phyloP scores from a whole-genome alignment of 2,113 vertebrate species.

The Hoplias malabaricus region DNA sequence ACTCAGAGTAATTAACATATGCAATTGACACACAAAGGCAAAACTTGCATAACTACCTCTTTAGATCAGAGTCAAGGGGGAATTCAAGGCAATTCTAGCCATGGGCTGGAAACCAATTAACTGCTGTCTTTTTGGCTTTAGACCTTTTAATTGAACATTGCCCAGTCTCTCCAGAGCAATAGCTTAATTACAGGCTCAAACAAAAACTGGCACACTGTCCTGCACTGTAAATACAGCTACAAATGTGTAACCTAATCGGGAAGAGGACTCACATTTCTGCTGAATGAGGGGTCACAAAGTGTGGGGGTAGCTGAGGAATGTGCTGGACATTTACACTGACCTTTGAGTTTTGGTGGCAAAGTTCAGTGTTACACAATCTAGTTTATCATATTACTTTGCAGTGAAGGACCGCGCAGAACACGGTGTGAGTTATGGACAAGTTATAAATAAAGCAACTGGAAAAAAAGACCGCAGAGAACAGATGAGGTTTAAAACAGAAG shows the following conservation, averaged over 20 bases:
- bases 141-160: no score
- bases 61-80: not conserved
- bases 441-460: not conserved
- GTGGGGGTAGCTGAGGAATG: not conserved
- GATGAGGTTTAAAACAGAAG: not conserved
- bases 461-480: not conserved
- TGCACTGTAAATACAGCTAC: not conserved
- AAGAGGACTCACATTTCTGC: not conserved
- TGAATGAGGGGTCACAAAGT: not conserved
- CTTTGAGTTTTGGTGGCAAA: not conserved
- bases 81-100: not conserved
- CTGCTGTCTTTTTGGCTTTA: no score
- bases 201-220: not conserved
- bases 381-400: not conserved
- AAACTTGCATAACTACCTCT: no score
- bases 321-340: not conserved
- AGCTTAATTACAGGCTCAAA: no score
- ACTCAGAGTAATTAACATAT: no score
- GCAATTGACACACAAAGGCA: no score
- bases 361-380: not conserved
- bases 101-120: no score
- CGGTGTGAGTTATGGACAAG: not conserved
- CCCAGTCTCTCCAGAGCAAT: no score
- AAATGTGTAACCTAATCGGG: not conserved
- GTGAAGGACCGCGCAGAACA: not conserved